Conservation (phyloP, 2,113 vertebrate genomes). For the Tautogolabrus adspersus region DNA sequence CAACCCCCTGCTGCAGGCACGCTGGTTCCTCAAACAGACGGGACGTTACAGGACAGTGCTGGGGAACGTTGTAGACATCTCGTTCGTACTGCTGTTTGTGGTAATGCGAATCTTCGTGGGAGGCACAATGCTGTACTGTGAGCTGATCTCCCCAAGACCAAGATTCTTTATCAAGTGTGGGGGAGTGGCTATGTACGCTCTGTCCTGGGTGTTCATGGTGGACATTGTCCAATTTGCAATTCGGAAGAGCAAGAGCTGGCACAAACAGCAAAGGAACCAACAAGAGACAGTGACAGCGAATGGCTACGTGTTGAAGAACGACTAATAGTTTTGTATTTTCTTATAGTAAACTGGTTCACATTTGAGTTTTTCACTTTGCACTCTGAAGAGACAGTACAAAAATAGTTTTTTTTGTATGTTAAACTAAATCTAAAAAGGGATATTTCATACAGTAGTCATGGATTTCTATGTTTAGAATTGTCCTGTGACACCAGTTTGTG, state of each 20-base stretch:
- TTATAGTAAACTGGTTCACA: conserved; percentile 1
- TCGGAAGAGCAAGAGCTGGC: conserved; percentile 88
- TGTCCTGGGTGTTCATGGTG: conserved; percentile 95
- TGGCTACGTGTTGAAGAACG: conserved; percentile 82
- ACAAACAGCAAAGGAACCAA: conserved; percentile 79
- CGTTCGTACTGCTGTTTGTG: conserved; percentile 92
- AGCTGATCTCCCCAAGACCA: conserved; percentile 91
- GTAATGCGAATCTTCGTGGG: conserved; percentile 93
- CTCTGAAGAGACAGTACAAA: background rate
- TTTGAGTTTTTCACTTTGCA: conserved; percentile 18
- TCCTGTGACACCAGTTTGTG: conserved; percentile 2
- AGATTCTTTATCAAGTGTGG: conserved; percentile 93
- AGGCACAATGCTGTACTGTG: conserved; percentile 93
- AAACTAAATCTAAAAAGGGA: conserved; percentile 11
- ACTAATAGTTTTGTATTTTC: conserved; percentile 51
- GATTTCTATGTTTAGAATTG: background rate
- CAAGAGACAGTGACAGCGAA: conserved; percentile 60
- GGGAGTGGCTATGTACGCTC: conserved; percentile 91
- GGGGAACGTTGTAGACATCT: conserved; percentile 89
- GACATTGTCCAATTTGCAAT: conserved; percentile 91
- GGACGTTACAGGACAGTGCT: conserved; percentile 86
- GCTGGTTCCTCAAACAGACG: conserved; percentile 95
- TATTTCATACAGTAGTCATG: background rate
- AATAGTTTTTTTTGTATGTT: conserved; percentile 17
- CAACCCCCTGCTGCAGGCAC: conserved; percentile 94